Evolutionary conservation across 2,888 invertebrate species (phyloP), one percentile per base, ranked within the genome.

Genomic region (Hesperia comma): DNA sequence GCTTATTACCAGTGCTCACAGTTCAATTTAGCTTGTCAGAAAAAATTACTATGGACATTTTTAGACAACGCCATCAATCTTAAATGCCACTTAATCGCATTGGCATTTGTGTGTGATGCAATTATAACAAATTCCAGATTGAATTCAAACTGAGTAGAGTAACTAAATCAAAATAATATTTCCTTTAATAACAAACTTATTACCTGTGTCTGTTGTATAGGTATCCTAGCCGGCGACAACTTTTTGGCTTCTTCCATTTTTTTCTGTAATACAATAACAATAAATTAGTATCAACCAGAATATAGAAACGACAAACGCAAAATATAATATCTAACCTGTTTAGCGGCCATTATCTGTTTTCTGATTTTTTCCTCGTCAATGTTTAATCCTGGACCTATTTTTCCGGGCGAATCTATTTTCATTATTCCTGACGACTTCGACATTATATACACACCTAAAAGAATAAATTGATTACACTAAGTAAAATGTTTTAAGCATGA

Each of bases 361-460:
- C 92, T 84, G 56, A 93, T 93, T 32, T 89, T 85, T 32, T 93
- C 92, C 75, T 93, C 93, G 72, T 93, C 93, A 71, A 93, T 91
- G 70, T 91, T 92, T 12, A 93, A 77, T 1, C 93, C 93, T 0
- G 92, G 92, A 15, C 93, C 93, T 32, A 93, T 75, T 72, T 94
- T 94, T 0, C 94, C 94, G 0, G 94, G 94, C 0, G 95, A 94
- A 79, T 95, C 95, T 64, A 95, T 90, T 82, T 95, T 95, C 82
- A 95, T 95, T 61, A 95, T 95, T 51, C 95, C 96, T 43, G 95
- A 95, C 73, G 95, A 96, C 82, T 95, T 95, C 8, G 96, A 95
- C 95, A 96, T 95, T 64, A 96, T 95, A 79, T 96, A 96, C 46
- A 96, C 95, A 74, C 95, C 95, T 76, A 94, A 88, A 74, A 93